These are phyloP conservation scores for Fregetta grallaria DNA, from an alignment of 2,113 vertebrate species.

Conservation along the genomic window DNA sequence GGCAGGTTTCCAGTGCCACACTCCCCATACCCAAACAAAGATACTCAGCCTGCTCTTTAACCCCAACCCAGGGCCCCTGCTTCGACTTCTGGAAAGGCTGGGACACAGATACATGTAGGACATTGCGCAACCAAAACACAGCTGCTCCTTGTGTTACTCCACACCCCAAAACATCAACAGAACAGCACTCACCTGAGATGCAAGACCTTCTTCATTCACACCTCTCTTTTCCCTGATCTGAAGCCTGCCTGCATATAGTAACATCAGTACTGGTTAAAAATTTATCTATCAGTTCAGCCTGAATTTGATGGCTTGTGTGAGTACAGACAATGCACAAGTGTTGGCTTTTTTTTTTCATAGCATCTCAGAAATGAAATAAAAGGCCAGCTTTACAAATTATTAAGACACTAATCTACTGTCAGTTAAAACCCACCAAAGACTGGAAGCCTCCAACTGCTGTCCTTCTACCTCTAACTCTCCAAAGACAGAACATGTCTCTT, in stretches of 20 bases:
- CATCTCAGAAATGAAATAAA: neutral
- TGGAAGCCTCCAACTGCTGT: neutral
- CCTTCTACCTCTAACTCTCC: neutral
- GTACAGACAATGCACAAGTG: neutral
- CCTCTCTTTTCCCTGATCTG: rapidly evolving
- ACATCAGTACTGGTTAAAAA: neutral
- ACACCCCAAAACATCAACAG: neutral
- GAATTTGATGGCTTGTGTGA: neutral
- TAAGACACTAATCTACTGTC: neutral
- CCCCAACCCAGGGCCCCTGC: neutral
- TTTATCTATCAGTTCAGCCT: neutral
- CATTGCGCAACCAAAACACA: neutral
- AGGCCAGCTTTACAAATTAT: neutral
- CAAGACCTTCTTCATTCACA: neutral
- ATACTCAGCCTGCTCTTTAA: neutral
- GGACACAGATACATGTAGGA: neutral
- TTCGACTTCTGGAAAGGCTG: neutral
- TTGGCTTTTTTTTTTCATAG: neutral
- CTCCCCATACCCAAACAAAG: neutral
- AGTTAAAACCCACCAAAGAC: neutral
- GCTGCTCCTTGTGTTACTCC: neutral
- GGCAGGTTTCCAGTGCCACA: neutral
- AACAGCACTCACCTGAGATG: neutral
- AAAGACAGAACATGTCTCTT: rapidly evolving
- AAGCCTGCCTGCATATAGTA: neutral